Evolutionary conservation across 2,113 vertebrate species (phyloP).

Genomic region (Gobio gobio): DNA sequence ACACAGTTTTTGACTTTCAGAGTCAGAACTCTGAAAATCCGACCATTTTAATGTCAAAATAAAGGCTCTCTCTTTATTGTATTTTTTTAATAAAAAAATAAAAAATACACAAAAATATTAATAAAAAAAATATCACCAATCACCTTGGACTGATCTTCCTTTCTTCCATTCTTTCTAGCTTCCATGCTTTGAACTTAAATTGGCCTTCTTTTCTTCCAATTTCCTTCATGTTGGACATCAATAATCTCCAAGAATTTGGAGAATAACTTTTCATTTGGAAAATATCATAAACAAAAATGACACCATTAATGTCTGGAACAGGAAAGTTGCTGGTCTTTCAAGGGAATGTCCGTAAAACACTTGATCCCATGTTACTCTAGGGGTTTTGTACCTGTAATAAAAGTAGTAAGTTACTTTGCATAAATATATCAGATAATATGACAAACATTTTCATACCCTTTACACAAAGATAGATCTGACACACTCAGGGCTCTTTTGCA

Average conservation of each 20-base stretch:
- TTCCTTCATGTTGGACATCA: not conserved
- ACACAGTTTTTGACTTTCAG: not conserved
- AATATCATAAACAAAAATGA: not conserved
- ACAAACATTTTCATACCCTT: not conserved
- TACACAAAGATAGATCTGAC: not conserved
- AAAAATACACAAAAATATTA: not conserved
- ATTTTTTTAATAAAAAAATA: too few species aligned
- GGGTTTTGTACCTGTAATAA: not conserved
- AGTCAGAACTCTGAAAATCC: not conserved
- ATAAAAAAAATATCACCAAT: not conserved
- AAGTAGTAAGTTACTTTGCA: not conserved
- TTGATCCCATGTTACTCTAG: not conserved
- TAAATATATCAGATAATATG: not conserved
- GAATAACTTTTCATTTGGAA: not conserved
- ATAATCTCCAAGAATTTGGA: not conserved
- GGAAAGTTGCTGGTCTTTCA: not conserved
- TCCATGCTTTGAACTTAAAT: not conserved
- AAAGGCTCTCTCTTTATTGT: not conserved
- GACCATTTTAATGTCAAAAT: not conserved
- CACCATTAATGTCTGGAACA: not conserved
- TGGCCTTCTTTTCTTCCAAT: not conserved
- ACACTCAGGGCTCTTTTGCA: slow-evolving; percentile 40
- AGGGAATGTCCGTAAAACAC: not conserved
- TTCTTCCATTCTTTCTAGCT: not conserved
- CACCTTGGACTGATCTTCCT: not conserved